Evolutionary conservation across 2,113 vertebrate species (phyloP).

Genomic region (Oreotrochilus melanogaster): DNA sequence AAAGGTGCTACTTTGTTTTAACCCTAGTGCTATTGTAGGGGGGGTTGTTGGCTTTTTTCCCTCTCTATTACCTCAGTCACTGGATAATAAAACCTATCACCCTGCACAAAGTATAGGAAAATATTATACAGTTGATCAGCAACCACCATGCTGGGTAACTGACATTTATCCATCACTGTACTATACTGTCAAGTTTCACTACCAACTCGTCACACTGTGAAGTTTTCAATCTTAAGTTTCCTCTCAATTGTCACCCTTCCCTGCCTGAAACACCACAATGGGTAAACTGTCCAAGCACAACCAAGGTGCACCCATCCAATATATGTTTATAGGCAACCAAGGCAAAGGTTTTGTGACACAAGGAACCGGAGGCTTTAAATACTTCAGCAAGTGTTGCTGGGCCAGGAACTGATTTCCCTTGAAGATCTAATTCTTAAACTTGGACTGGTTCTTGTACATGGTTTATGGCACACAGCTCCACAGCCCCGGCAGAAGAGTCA

Average conservation of each 20-base stretch:
- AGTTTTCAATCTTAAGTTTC: neutral
- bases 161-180: neutral
- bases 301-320: neutral
- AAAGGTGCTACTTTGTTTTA: constrained; percentile 35
- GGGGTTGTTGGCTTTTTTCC: neutral
- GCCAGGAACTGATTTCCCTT: neutral
- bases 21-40: neutral
- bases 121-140: neutral
- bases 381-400: neutral
- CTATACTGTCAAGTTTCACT: neutral
- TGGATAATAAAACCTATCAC: neutral
- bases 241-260: neutral
- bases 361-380: neutral
- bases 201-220: neutral
- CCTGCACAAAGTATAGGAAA: neutral
- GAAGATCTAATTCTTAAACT: neutral
- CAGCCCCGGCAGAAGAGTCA: neutral
- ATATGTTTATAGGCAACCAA: neutral
- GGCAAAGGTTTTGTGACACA: rapidly evolving
- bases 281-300: neutral
- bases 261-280: neutral
- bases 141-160: neutral
- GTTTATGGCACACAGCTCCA: neutral
- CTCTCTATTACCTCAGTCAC: neutral
- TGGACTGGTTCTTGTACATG: neutral